Evolutionary conservation across 2,797 vertebrate species (phyloP).

Genomic region (Chrosomus eos): DNA sequence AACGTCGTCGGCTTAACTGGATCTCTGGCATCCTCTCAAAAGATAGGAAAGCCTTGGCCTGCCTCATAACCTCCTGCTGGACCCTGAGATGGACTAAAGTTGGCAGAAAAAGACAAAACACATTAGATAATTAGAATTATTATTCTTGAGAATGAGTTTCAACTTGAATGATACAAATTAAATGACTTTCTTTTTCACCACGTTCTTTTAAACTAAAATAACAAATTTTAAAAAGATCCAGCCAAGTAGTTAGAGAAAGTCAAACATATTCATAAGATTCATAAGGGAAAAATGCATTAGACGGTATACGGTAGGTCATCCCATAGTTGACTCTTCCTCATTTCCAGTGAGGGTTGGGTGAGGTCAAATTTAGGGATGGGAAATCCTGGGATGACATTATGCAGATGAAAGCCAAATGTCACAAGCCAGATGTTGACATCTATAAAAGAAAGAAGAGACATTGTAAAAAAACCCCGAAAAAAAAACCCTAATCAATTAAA

Average conservation of each 20-base stretch:
- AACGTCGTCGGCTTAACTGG: conserved; percentile 84
- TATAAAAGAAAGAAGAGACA: conserved; percentile 64
- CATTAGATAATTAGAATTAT: not conserved
- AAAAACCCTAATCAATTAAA: no score
- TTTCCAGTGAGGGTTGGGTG: conserved; percentile 93
- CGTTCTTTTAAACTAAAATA: not conserved
- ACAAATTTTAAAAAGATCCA: not conserved
- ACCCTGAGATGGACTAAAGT: conserved; percentile 93
- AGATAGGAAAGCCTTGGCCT: conserved; percentile 93
- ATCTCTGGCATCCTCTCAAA: conserved; percentile 96
- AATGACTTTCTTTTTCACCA: not conserved
- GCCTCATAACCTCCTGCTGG: conserved; percentile 92
- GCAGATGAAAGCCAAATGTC: conserved; percentile 97
- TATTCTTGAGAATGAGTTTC: not conserved
- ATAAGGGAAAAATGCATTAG: not conserved
- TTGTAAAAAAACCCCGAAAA: not conserved
- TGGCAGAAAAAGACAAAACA: conserved; percentile 28
- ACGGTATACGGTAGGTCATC: conserved; percentile 90
- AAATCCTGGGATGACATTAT: conserved; percentile 98
- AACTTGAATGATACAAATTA: not conserved
- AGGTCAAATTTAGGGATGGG: conserved; percentile 95
- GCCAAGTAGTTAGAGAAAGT: not conserved
- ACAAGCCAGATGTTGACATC: conserved; percentile 99
- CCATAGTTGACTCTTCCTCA: conserved; percentile 97
- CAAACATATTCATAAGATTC: not conserved